A percentile compares a stretch with the other conserved stretches of the same genome.
Conservation (phyloP, 2,888 invertebrate genomes). For the Aspidiotus rigidus region DNA sequence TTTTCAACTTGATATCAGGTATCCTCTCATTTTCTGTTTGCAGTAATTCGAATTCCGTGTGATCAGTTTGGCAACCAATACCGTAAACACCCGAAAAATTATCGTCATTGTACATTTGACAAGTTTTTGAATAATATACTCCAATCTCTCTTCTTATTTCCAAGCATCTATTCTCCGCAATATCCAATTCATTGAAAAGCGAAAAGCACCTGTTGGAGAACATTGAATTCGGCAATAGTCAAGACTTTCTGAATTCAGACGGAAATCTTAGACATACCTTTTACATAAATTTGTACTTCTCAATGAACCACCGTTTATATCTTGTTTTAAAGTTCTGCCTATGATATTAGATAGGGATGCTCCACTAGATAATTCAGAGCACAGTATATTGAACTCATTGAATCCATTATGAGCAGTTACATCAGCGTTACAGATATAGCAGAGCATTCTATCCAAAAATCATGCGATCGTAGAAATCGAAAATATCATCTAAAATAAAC, state of each 20-base stretch:
- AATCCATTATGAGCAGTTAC: constrained; percentile 20
- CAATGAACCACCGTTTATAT: constrained; percentile 20
- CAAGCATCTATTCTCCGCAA: constrained; percentile 23
- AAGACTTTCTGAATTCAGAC: background rate
- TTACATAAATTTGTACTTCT: constrained; percentile 33
- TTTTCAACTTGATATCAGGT: constrained; percentile 26
- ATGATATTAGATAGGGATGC: constrained; percentile 20
- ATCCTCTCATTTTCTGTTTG: background rate
- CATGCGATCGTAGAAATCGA: too few species aligned
- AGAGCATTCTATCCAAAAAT: constrained; percentile 9
- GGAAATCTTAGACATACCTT: constrained; percentile 15
- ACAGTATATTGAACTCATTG: constrained; percentile 29
- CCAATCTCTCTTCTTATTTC: constrained; percentile 22
- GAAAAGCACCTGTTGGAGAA: constrained; percentile 35
- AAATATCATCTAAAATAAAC: too few species aligned
- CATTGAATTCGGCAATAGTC: background rate
- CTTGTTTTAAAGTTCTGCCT: constrained; percentile 16
- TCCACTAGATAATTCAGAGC: constrained; percentile 19
- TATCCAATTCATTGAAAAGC: constrained; percentile 35
- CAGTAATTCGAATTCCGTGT: background rate
- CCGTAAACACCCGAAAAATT: constrained; percentile 9
- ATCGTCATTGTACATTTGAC: constrained; percentile 25
- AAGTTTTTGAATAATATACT: constrained; percentile 23
- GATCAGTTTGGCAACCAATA: constrained; percentile 29
- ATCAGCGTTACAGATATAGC: constrained; percentile 30